Evolutionary conservation across 1,140 invertebrate species (phyloP), one percentile per base, ranked within the genome.

Genomic region (Macrotrachela quadricornifera): DNA sequence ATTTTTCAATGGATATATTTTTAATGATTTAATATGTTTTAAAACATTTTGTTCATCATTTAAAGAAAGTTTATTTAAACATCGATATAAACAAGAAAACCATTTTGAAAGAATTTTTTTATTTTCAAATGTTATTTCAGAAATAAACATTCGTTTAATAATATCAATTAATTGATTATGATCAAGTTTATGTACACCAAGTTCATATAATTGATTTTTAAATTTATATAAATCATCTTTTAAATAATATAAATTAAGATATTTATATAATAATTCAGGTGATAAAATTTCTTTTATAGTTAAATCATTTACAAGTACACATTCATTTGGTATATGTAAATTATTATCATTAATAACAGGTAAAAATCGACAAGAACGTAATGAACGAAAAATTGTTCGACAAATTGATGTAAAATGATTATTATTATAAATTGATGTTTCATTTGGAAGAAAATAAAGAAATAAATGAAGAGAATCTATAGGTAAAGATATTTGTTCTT

Each of bases 241-340:
- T 9, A 67, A 56, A 56, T 66, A 68, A 49, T 57, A 59, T 15
- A 68, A 56, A 42, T 61, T 62, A 0, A 67, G 57, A 46, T 62
- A 57, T 40, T 54, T 56, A 51, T 59, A 58, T 43, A 68, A 50
- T 36, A 65, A 49, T 10, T 51, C 49, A 11, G 41, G 42, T 17
- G 18, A 44, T 37, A 51, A 13, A 12, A 44, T 37, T 44, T 51
- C 18, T 36, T n/a, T 51, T 45, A 51, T 44, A 16, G 14, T 44
- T 1, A 38, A 41, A 15, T 44, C 42, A 30, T 38, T 16, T 1
- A 51, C 36, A 12, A 41, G n/a, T 11, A 51, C 49, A 45, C 49
- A 51, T 51, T 51, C 49, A 17, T 44, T 41, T 38, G 49, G 49
- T 12, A 50, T 14, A 6, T 16, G 11, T 9, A 3, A 10, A 30